These are phyloP conservation scores for Arion vulgaris DNA, from an alignment of 1,140 invertebrate species.

Conservation along the genomic window DNA sequence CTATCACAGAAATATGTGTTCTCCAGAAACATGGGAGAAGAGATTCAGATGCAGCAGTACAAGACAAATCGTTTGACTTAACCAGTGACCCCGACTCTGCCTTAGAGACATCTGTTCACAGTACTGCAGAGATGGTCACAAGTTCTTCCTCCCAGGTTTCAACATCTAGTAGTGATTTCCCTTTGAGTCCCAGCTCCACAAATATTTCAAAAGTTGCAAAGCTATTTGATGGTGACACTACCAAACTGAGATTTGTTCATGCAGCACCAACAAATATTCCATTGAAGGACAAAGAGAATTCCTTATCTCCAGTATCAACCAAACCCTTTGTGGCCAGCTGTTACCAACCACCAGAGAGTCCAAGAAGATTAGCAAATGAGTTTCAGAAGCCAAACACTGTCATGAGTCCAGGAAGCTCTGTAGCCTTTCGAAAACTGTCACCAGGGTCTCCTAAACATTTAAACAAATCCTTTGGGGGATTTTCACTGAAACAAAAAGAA, in stretches of 20 bases:
- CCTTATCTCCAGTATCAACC: constrained; percentile 4
- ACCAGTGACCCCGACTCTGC: constrained; percentile 26
- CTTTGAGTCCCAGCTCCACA: not conserved
- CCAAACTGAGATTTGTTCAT: not conserved
- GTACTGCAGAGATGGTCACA: constrained; percentile 20
- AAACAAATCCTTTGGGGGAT: not conserved
- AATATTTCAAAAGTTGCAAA: constrained; percentile 16
- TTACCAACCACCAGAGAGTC: constrained; percentile 25
- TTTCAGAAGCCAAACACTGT: constrained; percentile 15
- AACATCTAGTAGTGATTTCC: constrained; percentile 20
- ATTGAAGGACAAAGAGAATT: not conserved
- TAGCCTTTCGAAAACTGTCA: not conserved
- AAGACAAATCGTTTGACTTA: constrained; percentile 13
- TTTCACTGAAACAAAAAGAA: not conserved
- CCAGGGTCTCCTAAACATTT: constrained; percentile 1
- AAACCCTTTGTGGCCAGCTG: not conserved
- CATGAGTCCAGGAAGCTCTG: not conserved
- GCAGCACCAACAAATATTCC: not conserved
- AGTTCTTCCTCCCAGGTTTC: constrained; percentile 20
- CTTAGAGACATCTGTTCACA: constrained; percentile 9
- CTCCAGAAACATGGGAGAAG: not conserved
- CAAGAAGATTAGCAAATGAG: constrained; percentile 14
- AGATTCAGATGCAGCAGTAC: not conserved
- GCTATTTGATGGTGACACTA: constrained; percentile 14
- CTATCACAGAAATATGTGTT: not conserved